Evolutionary conservation across 1,140 invertebrate species (phyloP).

Genomic region (Drosophila kikkawai): DNA sequence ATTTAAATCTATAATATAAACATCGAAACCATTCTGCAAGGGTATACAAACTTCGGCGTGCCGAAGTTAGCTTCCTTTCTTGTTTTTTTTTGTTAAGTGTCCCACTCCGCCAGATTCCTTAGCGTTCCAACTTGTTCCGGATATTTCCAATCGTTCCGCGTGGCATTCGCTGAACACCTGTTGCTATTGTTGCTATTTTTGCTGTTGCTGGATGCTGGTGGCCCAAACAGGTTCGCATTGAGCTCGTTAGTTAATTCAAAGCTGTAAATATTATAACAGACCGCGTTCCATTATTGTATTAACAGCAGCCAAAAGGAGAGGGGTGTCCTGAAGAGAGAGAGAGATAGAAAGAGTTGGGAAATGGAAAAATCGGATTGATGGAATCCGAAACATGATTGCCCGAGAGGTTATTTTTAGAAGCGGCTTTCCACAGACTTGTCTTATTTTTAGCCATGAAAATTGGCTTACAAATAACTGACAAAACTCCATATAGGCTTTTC

Average conservation of each 20-base stretch:
- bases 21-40: no score
- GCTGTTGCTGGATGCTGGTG: not conserved
- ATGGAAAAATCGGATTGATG: conserved; percentile 21
- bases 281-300: conserved; percentile 79
- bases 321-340: not conserved
- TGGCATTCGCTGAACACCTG: conserved; percentile 66
- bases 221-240: conserved; percentile 54
- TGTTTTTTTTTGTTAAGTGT: conserved; percentile 8
- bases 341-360: not conserved
- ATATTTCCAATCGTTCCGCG: conserved; percentile 45
- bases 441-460: conserved; percentile 42
- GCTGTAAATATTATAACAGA: conserved; percentile 81
- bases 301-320: conserved; percentile 33
- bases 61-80: no score
- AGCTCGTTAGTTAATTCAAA: conserved; percentile 82
- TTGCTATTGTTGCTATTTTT: conserved; percentile 9
- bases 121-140: conserved; percentile 47
- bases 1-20: no score
- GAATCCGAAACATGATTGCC: conserved; percentile 22
- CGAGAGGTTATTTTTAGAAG: conserved; percentile 30
- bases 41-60: no score
- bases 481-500: conserved; percentile 14
- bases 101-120: conserved; percentile 7
- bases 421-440: conserved; percentile 3
- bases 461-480: conserved; percentile 38